Percentiles rank a stretch among this genome's conserved stretches.
phyloP scores from a whole-genome alignment of 2,888 invertebrate genomes.

The Tipula lateralis region DNA sequence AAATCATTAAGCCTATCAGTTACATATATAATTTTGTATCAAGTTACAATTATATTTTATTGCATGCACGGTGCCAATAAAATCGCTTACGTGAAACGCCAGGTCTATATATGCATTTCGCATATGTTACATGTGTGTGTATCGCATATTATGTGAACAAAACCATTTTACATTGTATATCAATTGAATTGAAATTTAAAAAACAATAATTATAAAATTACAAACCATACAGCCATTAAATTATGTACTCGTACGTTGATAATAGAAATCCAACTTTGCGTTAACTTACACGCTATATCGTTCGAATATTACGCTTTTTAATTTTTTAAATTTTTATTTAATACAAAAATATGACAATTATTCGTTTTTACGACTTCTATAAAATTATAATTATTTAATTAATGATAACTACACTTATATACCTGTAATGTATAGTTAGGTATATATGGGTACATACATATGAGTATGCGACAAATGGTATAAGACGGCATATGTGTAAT shows the following conservation, averaged over 20 bases:
- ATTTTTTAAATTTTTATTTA: background rate
- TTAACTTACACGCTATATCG: conserved; percentile 11
- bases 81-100: background rate
- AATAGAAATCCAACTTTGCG: background rate
- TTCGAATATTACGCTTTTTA: conserved; percentile 11
- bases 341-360: background rate
- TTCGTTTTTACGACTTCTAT: background rate
- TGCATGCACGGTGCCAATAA: background rate
- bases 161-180: background rate
- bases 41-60: background rate
- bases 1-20: too few relatives aligned
- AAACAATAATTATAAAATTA: background rate
- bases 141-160: background rate
- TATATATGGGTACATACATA: background rate
- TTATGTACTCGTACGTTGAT: background rate
- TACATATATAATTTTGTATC: too few relatives aligned
- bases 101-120: background rate
- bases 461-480: background rate
- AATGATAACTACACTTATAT: background rate
- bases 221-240: background rate
- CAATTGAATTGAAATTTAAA: background rate
- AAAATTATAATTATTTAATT: conserved; percentile 9
- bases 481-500: background rate
- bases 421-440: too few relatives aligned
- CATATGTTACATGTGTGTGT: too few relatives aligned